Evolutionary conservation across 2,888 invertebrate species (phyloP).

Genomic region (Aspidapion aeneum): DNA sequence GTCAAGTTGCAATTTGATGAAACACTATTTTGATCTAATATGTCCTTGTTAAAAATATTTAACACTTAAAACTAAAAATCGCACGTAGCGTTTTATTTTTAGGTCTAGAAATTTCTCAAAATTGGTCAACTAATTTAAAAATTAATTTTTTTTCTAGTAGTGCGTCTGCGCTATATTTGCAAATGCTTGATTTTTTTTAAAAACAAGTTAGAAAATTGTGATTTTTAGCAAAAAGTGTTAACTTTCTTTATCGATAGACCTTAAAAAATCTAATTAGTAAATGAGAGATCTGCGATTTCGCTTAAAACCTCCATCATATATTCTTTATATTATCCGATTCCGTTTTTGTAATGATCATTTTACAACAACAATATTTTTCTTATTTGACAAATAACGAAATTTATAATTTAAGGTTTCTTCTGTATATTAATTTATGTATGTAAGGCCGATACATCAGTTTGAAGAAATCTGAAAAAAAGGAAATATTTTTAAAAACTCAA

Average conservation of each 20-base stretch:
- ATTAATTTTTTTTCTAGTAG: too few species aligned
- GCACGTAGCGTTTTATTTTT: too few species aligned
- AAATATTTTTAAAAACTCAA: conserved; percentile 11
- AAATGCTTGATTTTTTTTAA: too few species aligned
- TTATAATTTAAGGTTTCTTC: conserved; percentile 42
- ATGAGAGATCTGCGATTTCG: conserved; percentile 37
- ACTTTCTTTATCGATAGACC: not conserved
- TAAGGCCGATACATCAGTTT: conserved; percentile 52
- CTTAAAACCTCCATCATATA: conserved; percentile 14
- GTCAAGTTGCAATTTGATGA: too few species aligned
- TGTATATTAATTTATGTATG: conserved; percentile 43
- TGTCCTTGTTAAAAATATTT: too few species aligned
- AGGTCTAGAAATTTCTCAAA: too few species aligned
- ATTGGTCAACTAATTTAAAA: too few species aligned
- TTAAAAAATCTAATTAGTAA: not conserved
- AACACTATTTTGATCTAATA: too few species aligned
- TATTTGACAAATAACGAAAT: conserved; percentile 45
- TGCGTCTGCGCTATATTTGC: too few species aligned
- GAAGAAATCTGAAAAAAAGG: conserved; percentile 49
- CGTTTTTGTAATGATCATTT: conserved; percentile 42
- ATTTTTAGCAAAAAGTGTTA: too few species aligned
- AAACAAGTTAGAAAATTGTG: too few species aligned
- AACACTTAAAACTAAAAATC: too few species aligned
- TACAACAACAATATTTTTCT: conserved; percentile 48
- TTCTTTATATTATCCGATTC: conserved; percentile 10